Base-by-base conservation (phyloP, 1,140 invertebrate species). In the Bombyx mori region DNA sequence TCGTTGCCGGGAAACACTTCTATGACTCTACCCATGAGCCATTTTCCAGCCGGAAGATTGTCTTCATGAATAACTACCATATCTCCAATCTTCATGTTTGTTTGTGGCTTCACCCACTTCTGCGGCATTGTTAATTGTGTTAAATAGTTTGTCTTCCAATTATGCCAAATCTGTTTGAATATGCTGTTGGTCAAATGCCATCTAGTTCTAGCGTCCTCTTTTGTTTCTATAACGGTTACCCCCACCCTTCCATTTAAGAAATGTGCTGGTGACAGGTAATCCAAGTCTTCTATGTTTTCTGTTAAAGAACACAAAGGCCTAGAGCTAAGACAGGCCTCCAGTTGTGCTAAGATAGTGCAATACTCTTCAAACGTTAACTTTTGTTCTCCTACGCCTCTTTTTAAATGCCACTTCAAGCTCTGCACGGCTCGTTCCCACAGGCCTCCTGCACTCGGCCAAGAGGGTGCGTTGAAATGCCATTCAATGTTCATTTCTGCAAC, bases 1-100 rank as follows among this genome's bases (percentile, higher is more conserved):
- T 60, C 12, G 12, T 18, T 18, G 12, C 61, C 7, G 46, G 44
- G 44, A 59, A 54, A 1, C 22, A 61, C 61, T 22, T 54, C 44
- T n/a, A 59, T 35, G 18, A 57, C 48, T 49, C 44, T 44, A 1
- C 59, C 61, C 6, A 54, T 42, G 12, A 63, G 44, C 57, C 61
- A 63, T 51, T 50, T 60, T 7, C 58, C 42, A 10, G 61, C 58
- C 26, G 65, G 58, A n/a, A 63, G 45, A 50, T 52, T 54, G 52
- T 62, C 54, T 12, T 66, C 61, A 12, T 57, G 60, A 4, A 66
- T 42, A 42, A 66, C 47, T 22, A 66, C 65, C 0, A 63, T 10
- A 56, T 63, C 58, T 7, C 52, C 52, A 43, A 53, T 53, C 3
- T 44, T 44, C 42, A 42, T 26, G 9, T 43, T 42, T 1, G 1